Evolutionary conservation across 2,888 invertebrate genomes (phyloP), one percentile per base, ranked within the genome.

Genomic region (Belgica antarctica): DNA sequence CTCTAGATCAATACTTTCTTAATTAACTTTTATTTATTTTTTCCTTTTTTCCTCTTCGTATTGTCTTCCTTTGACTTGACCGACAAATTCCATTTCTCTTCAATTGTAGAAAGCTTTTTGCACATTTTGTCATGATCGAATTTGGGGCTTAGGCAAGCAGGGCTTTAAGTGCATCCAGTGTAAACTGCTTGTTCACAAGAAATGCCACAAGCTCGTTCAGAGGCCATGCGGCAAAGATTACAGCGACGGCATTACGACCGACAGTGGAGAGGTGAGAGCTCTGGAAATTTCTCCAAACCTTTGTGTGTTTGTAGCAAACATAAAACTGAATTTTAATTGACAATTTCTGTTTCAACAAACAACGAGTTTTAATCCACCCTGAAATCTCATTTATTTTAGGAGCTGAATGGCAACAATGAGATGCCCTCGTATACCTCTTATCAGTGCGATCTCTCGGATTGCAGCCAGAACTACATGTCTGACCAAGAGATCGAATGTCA

Each of bases 81-180:
- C n/a, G n/a, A n/a, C n/a, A n/a, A n/a, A n/a, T n/a, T n/a, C n/a
- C n/a, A n/a, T n/a, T 52, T 52, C 22, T 52, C 52, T n/a, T n/a
- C 15, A 41, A 7, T 41, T 5, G 41, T 83, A 94, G 90, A 86
- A 91, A 78, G 95, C 96, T 72, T 92, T 93, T 78, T 96, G 96
- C 83, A 92, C 93, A 76, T 94, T 89, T 81, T 96, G 96, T 81
- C 88, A 90, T 76, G 96, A 96, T 81, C 87, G 95, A 72, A 96
- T 96, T 77, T 96, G 96, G 96, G 96, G 96, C 34, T 84, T 96
- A 74, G 96, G 96, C n/a, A 86, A 95, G 72, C 95, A 96, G 80
- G 96, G 95, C 72, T 96, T 94, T 85, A 94, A 95, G 81, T 96
- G 96, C 82, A 92, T 93, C 77, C 94, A 93, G 80, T 96, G 96